Percentiles rank a stretch among this genome's conserved stretches.
These are phyloP conservation scores for Psittacula cyanocephala DNA, from an alignment of 2,113 vertebrate genomes.

Conservation along the genomic window DNA sequence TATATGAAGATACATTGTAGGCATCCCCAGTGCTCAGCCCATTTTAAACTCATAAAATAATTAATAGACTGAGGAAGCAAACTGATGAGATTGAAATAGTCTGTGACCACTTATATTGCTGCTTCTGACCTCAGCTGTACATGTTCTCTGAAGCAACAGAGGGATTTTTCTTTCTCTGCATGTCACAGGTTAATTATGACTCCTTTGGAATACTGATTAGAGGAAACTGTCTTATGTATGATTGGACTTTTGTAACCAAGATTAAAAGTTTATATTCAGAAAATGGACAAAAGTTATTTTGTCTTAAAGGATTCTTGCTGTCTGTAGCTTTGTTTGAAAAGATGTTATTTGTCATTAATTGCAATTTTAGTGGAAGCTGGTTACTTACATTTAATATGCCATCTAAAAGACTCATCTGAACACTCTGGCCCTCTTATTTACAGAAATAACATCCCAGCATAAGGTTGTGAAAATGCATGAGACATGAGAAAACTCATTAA, in stretches of 20 bases:
- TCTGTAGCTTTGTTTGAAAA: not conserved
- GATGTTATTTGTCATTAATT: not conserved
- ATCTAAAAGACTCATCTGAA: not conserved
- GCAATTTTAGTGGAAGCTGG: not conserved
- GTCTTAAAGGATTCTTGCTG: not conserved
- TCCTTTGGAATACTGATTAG: not conserved
- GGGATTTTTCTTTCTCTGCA: not conserved
- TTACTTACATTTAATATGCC: not conserved
- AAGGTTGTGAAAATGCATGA: not conserved
- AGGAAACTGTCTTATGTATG: not conserved
- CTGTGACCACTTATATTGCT: not conserved
- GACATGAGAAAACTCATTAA: not conserved
- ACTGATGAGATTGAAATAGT: not conserved
- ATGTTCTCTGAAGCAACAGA: not conserved
- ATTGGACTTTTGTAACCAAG: not conserved
- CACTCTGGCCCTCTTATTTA: not conserved
- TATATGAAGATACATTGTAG: not conserved
- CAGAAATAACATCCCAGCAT: not conserved
- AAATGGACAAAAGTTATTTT: not conserved
- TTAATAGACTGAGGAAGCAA: not conserved
- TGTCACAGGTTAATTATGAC: not conserved
- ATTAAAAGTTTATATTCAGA: not conserved
- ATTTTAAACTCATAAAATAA: conserved; percentile 19
- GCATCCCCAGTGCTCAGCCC: not conserved
- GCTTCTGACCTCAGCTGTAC: not conserved